Evolutionary conservation across 2,888 invertebrate genomes (phyloP), one percentile per base, ranked within the genome.

Genomic region (Linnaemya vulpina): DNA sequence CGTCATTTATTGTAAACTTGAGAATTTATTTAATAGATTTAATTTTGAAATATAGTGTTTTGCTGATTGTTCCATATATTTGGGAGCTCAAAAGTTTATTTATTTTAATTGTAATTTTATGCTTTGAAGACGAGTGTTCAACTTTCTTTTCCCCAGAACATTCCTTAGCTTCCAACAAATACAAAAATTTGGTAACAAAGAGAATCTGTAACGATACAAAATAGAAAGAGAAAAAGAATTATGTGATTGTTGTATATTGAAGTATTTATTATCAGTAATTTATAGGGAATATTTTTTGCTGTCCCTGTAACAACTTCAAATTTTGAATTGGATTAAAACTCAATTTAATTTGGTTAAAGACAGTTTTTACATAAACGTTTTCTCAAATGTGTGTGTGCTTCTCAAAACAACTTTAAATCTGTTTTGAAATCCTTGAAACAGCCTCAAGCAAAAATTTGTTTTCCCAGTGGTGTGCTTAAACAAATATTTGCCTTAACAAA

Each of bases 201-300:
- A 17, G 35, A 68, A 70, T 75, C 85, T 85, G 85, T 8, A 85
- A 85, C 78, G 77, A 85, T 11, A 85, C 25, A 85, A 85, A 5
- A 76, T 49, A 70, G 53, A 40, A 62, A 77, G 38, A 60, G 49
- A 67, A 40, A 30, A 38, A 53, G 60, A 38, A 20, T 65, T 77
- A 49, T 46, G 11, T n/a, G 10, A 46, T 46, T 46, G 15, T 11
- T 46, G 3, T 46, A 46, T 46, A 46, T 46, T 67, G 51, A 73
- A 67, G 43, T 58, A 62, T 43, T 38, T 53, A 25, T 25, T 25
- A 1, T 17, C 9, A 17, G 0, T 8, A 46, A 46, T 17, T 46
- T 46, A 38, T 38, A n/a, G n/a, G n/a, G n/a, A n/a, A n/a, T n/a
- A n/a, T n/a, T 3, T 38, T 9, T 38, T 9, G 9, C 10, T 10